Percentiles rank a stretch among this genome's conserved stretches.
Evolutionary conservation across 2,797 vertebrate species (phyloP).

Genomic region (Muscicapa comitata): DNA sequence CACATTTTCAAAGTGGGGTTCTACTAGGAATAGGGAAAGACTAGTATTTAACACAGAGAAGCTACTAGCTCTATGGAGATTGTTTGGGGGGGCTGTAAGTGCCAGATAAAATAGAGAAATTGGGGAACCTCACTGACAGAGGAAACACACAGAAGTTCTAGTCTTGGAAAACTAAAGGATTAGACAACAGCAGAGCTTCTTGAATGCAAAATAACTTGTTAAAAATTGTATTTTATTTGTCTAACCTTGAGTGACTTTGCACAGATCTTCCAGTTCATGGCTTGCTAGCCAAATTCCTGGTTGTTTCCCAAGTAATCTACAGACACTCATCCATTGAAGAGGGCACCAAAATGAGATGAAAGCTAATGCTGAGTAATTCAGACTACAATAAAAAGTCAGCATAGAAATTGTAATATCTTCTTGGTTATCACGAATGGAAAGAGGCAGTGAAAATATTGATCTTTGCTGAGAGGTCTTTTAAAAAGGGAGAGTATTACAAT

Average conservation of each 20-base stretch:
- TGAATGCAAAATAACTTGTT: not conserved
- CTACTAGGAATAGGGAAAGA: not conserved
- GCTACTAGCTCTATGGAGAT: not conserved
- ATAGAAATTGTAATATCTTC: conserved; percentile 10
- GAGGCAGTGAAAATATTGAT: conserved; percentile 52
- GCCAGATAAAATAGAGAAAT: not conserved
- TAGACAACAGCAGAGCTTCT: not conserved
- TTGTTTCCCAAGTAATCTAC: not conserved
- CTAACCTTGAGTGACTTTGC: not conserved
- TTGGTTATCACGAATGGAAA: conserved; percentile 23
- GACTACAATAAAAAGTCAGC: not conserved
- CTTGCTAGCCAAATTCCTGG: not conserved
- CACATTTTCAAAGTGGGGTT: not conserved
- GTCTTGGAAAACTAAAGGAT: not conserved
- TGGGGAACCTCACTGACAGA: not conserved
- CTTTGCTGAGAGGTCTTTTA: not conserved
- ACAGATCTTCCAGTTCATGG: not conserved
- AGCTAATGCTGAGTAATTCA: conserved; percentile 1
- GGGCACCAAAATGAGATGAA: not conserved
- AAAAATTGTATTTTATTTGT: not conserved
- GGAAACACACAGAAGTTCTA: not conserved
- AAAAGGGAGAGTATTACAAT: not conserved
- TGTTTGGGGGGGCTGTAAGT: rapidly evolving
- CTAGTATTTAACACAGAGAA: not conserved
- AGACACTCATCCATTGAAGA: not conserved